A percentile compares a stretch with the other conserved stretches of the same genome.
phyloP scores from a whole-genome alignment of 30 jellyfish, hydroid and myxozoan species.

The Turritopsis dohrnii region DNA sequence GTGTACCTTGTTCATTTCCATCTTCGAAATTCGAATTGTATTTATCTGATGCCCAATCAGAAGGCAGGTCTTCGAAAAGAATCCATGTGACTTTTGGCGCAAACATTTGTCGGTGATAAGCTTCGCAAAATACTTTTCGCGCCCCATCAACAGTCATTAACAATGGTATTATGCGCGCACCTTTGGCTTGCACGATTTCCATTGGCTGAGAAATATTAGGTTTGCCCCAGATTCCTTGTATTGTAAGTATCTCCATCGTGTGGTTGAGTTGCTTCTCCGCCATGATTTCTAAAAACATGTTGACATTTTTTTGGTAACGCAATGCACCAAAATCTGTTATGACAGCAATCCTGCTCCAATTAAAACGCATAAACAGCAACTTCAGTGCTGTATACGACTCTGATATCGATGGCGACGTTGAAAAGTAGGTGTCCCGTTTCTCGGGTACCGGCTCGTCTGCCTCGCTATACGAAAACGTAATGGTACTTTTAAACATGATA shows the following conservation, averaged over 20 bases:
- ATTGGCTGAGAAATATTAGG: constrained; percentile 28
- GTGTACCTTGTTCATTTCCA: background rate
- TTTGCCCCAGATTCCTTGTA: constrained; percentile 30
- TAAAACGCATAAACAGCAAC: background rate
- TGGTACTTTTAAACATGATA: background rate
- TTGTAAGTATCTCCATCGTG: background rate
- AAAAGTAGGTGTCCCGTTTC: background rate
- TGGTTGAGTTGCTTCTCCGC: background rate
- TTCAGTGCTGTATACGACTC: constrained; percentile 18
- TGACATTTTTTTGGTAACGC: constrained; percentile 21
- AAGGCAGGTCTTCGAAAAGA: constrained; percentile 26
- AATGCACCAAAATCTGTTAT: constrained; percentile 16
- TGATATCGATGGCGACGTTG: constrained; percentile 27
- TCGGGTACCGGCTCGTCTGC: constrained; percentile 33
- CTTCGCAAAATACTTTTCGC: constrained; percentile 36
- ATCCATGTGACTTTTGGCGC: constrained; percentile 39
- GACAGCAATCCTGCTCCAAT: constrained; percentile 28
- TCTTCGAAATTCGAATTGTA: constrained; percentile 4
- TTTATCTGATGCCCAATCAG: constrained; percentile 36
- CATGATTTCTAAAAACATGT: constrained; percentile 2
- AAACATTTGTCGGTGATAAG: constrained; percentile 28
- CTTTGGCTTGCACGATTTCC: constrained; percentile 23
- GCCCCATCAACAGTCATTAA: constrained; percentile 29
- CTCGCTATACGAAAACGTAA: constrained; percentile 27
- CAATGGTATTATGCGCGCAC: constrained; percentile 27